Evolutionary conservation across 2,888 invertebrate genomes (phyloP).

Genomic region (Nesidiocoris tenuis): DNA sequence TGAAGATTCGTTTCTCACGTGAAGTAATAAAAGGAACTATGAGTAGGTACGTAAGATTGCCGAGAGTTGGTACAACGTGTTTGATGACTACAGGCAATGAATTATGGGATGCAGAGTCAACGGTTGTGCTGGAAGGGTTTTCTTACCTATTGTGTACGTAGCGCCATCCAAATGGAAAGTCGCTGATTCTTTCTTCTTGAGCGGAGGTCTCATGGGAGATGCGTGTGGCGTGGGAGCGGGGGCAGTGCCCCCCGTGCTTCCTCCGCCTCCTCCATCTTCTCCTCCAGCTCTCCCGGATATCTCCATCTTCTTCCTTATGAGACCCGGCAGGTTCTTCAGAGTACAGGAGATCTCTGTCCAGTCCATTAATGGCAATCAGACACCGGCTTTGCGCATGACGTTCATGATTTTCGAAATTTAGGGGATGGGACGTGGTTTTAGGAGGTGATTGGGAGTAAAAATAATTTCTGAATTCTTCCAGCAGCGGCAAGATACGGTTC

Average conservation of each 20-base stretch:
- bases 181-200: slow-evolving; percentile 83
- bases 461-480: no score
- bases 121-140: no score
- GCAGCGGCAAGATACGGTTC: background rate
- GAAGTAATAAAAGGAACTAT: no score
- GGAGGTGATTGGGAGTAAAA: no score
- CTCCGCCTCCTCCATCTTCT: slow-evolving; percentile 33
- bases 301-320: slow-evolving; percentile 46
- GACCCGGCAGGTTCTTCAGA: slow-evolving; percentile 45
- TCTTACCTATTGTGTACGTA: slow-evolving; percentile 80
- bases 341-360: slow-evolving; percentile 44
- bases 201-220: slow-evolving; percentile 51
- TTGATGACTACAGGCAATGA: no score
- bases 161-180: slow-evolving; percentile 84
- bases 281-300: slow-evolving; percentile 9
- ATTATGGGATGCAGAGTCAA: no score
- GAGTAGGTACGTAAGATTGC: background rate
- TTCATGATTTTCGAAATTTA: no score
- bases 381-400: slow-evolving; percentile 18
- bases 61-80: background rate
- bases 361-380: slow-evolving; percentile 43
- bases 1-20: no score
- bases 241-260: slow-evolving; percentile 21
- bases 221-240: slow-evolving; percentile 25
- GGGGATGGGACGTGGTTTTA: no score